Evolutionary conservation across 2,113 vertebrate species (phyloP).

Genomic region (Symphodus melops): DNA sequence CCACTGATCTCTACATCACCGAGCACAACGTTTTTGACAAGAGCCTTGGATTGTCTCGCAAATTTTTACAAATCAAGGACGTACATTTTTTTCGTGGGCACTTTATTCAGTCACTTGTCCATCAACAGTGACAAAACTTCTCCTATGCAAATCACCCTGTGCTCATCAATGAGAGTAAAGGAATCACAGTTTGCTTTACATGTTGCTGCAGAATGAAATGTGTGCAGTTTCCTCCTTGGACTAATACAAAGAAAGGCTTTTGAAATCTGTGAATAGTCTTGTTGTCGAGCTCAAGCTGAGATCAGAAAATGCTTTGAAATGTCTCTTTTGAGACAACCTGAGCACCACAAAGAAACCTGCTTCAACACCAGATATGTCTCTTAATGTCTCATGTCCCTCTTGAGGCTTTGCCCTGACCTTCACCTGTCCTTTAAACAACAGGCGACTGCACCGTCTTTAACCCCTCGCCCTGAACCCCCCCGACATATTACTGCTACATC

Average conservation of each 20-base stretch:
- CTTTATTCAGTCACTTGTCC: slow-evolving; percentile 10
- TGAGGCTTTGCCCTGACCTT: slow-evolving; percentile 45
- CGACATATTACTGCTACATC: slow-evolving; percentile 35
- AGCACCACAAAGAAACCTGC: slow-evolving; percentile 1
- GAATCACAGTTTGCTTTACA: background rate
- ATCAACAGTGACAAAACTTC: slow-evolving; percentile 36
- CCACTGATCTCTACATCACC: background rate
- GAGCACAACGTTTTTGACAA: background rate
- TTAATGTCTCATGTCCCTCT: slow-evolving; percentile 18
- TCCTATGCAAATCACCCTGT: slow-evolving; percentile 27
- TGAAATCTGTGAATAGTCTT: slow-evolving; percentile 9
- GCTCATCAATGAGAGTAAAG: slow-evolving; percentile 14
- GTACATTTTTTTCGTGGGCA: background rate
- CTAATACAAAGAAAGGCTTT: background rate
- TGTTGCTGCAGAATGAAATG: slow-evolving; percentile 15
- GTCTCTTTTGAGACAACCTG: background rate
- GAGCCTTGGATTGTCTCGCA: slow-evolving; percentile 11
- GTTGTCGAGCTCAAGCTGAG: background rate
- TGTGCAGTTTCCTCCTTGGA: background rate
- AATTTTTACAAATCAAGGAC: slow-evolving; percentile 8
- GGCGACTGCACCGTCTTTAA: background rate
- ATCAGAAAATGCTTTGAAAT: slow-evolving; percentile 2
- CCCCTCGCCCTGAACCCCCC: background rate
- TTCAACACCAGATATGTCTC: slow-evolving; percentile 20
- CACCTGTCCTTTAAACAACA: slow-evolving; percentile 37